Evolutionary conservation across 2,888 invertebrate species (phyloP).

Genomic region (Theretra japonica): DNA sequence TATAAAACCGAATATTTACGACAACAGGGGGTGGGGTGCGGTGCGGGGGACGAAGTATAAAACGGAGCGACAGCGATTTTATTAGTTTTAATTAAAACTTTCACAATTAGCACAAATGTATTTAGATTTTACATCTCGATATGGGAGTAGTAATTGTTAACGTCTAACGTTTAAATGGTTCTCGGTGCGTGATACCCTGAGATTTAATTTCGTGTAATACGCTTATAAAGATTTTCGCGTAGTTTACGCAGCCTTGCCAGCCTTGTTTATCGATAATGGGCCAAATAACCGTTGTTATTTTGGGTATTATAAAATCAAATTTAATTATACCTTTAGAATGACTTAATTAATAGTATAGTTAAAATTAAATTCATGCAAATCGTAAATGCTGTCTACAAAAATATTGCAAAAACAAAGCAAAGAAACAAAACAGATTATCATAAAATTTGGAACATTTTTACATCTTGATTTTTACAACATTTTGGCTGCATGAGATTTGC

Average conservation of each 20-base stretch:
- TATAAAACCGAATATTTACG: neutral
- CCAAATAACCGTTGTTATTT: neutral
- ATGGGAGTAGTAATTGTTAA: constrained; percentile 20
- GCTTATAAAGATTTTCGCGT: neutral
- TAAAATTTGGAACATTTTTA: too few relatives aligned
- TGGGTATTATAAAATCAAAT: neutral
- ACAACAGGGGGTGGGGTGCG: neutral
- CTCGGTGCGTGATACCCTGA: neutral
- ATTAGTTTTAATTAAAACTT: constrained; percentile 26
- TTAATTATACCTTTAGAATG: neutral
- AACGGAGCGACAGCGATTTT: constrained; percentile 15
- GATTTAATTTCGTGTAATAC: constrained; percentile 7
- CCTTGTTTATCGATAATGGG: neutral
- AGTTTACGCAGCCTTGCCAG: neutral
- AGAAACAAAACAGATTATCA: too few relatives aligned
- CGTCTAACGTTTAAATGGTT: neutral
- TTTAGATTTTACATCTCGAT: constrained; percentile 16
- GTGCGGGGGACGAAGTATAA: neutral
- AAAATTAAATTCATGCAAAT: too few relatives aligned
- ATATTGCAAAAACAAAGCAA: too few relatives aligned
- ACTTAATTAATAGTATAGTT: too few relatives aligned
- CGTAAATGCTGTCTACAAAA: too few relatives aligned
- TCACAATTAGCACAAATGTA: constrained; percentile 20
- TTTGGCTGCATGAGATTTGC: too few relatives aligned
- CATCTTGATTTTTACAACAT: too few relatives aligned